Conservation (phyloP, 1,140 invertebrate genomes). For the Aphaenogaster rudis region DNA sequence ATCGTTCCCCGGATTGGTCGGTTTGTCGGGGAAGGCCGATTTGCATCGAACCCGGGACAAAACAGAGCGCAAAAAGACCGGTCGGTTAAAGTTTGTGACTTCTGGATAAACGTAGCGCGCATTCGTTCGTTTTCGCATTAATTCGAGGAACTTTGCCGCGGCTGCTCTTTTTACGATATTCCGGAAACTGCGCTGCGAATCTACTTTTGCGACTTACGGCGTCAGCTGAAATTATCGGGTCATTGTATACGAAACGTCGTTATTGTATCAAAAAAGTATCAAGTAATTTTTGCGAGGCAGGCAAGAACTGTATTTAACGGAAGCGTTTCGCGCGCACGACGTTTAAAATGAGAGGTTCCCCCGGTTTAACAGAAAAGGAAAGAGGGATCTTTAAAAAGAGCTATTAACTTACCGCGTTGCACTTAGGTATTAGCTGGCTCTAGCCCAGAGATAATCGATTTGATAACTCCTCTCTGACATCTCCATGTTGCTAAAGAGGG, state of each 20-base stretch:
- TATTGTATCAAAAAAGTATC: background rate
- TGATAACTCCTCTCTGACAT: conserved; percentile 48
- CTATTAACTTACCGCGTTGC: conserved; percentile 46
- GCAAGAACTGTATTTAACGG: conserved; percentile 4
- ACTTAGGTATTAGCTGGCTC: conserved; percentile 27
- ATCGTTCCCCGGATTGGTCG: background rate
- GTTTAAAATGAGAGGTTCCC: background rate
- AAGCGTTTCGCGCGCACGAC: background rate
- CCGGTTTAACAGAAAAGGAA: background rate
- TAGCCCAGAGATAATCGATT: conserved; percentile 55
- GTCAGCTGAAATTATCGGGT: background rate
- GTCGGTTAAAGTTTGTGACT: background rate
- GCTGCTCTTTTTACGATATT: background rate
- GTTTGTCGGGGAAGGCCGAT: conserved; percentile 18
- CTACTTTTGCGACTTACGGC: background rate
- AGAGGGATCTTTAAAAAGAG: background rate
- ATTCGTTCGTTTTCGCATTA: conserved; percentile 9
- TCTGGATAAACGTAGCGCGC: background rate
- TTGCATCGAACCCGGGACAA: conserved; percentile 10
- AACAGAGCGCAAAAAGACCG: background rate
- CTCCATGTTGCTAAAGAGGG: conserved; percentile 35
- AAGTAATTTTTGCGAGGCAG: background rate
- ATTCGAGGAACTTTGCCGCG: background rate
- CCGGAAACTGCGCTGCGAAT: background rate
- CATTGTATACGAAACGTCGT: background rate